Percentiles rank a stretch among this genome's conserved stretches.
Conservation (phyloP, 1,140 invertebrate genomes). For the Eurosta solidaginis region DNA sequence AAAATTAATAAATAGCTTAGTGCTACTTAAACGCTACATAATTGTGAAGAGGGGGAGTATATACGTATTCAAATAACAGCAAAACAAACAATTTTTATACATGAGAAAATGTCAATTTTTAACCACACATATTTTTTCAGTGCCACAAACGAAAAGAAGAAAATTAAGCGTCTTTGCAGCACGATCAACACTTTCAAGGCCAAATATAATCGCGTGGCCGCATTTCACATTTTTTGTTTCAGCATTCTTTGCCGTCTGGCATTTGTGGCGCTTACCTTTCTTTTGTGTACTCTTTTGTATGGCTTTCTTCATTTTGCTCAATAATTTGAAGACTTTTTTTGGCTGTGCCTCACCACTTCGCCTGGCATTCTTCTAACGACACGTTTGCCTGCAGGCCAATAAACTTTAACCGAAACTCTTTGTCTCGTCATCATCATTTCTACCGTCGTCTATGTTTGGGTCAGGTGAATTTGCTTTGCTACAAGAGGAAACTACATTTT, state of each 20-base stretch:
- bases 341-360: not conserved
- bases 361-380: not conserved
- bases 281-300: no score
- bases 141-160: not conserved
- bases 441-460: not conserved
- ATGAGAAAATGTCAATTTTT: not conserved
- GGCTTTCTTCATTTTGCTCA: not conserved
- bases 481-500: constrained; percentile 16
- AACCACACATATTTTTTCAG: not conserved
- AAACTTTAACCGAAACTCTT: constrained; percentile 4
- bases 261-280: not conserved
- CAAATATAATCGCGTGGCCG: not conserved
- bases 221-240: not conserved
- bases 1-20: not conserved
- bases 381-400: not conserved
- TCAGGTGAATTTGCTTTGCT: constrained; percentile 3
- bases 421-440: not conserved
- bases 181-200: constrained; percentile 1
- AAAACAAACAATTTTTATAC: not conserved
- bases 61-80: not conserved
- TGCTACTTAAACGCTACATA: not conserved
- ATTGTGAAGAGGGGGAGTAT: no score
- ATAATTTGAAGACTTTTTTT: not conserved
- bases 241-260: not conserved
- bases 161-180: not conserved